Evolutionary conservation across 37 sponge, comb jelly and placozoan species (phyloP), one percentile per base, ranked within the genome.

Genomic region (Halisarca cf. caerulea): DNA sequence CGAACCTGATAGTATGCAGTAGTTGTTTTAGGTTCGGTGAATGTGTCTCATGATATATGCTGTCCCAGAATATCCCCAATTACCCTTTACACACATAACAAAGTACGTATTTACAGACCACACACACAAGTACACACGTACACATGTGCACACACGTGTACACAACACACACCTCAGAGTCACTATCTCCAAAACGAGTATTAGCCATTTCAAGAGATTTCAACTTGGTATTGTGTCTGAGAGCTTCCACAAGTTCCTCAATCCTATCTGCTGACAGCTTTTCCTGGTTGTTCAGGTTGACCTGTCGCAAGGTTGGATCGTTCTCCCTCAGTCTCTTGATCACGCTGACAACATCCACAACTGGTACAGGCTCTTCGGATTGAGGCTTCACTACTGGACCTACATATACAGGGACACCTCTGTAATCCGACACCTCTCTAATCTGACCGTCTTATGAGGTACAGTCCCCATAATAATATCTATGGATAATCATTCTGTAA

Each of bases 271-370:
- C 2, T 14, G 66, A 23, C 41, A 80, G 59, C 27, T 58, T 36
- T 2, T 51, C 34, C 33, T 53, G 80, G 37, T 80, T 80, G 80
- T 80, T 80, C 59, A 80, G 36, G 80, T 36, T 58, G 35, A 80
- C 34, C 9, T 80, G 58, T 14, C 37, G 6, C 32, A 80, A 11
- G 20, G 58, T 21, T 2, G 80, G 32, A 35, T 80, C 80, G 35
- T 80, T 37, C 24, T 74, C 45, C 24, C 24, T 7, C n/a, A 74
- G 2, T 2, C 20, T 15, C 44, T 40, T 8, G 11, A 74, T 15
- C 18, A 25, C 45, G 9, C 18, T 37, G 45, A 3, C 44, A 8
- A 74, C 42, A 37, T 74, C 36, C n/a, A 40, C 42, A 41, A n/a
- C 23, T 6, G 39, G 77, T 1, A 23, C 23, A 8, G 23, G 24